Evolutionary conservation across 2,888 invertebrate species (phyloP), one percentile per base, ranked within the genome.

Genomic region (Calliopum simillimum): DNA sequence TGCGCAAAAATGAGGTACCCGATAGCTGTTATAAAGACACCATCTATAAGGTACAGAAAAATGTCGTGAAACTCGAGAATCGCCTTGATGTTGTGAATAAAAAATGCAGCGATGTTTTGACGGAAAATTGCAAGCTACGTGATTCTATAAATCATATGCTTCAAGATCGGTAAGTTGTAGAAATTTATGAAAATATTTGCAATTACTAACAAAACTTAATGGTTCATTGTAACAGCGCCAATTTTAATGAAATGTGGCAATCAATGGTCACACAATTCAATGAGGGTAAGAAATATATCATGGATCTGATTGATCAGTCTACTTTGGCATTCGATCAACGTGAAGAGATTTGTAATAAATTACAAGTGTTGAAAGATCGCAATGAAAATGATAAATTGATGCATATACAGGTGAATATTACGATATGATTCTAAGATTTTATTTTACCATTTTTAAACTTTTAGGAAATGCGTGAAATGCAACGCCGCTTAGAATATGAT

Each of bases 271-370:
- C 90, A 59, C 91, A 94, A 68, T 88, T 96, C 63, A 91, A 91
- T 81, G 89, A 90, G 49, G 93, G 95, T 2, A 95, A 96, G 80
- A 91, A 92, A 72, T 90, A 93, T 79, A 94, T 96, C 82, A 90
- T 94, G 76, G 95, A 95, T 80, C 87, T 96, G 70, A 93, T 97
- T 72, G 96, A 97, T 78, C 93, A 94, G 78, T 94, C 96, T 0
- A 96, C 95, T 23, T 88, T 92, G 51, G 94, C 96, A 1, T 97
- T 95, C 81, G 96, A 96, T 86, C 94, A 95, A 85, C 88, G 96
- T 72, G 96, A 93, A 82, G 93, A 93, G 81, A 90, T 93, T 86
- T 91, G 93, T 80, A 89, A 91, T 69, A 96, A 96, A 85, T 89
- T 96, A 53, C 90, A 93, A 73, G 91, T 92, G 0, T 87, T 97